Conservation (phyloP, 2,113 vertebrate species). For the Steatornis caripensis region DNA sequence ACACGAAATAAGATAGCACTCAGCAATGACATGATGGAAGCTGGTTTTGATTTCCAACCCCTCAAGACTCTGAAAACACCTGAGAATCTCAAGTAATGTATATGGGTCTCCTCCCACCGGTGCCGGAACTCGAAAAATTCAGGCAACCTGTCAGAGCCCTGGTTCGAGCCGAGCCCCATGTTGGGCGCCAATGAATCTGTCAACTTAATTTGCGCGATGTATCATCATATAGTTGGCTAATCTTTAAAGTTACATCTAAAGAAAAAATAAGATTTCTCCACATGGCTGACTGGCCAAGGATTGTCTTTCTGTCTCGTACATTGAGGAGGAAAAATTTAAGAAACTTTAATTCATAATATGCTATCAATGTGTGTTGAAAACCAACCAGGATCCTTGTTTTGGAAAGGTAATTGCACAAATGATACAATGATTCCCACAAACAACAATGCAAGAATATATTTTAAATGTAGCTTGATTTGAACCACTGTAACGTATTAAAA, state of each 20-base stretch:
- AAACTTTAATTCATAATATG: neutral
- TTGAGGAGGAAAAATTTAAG: neutral
- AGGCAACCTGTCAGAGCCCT: too few relatives aligned
- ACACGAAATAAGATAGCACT: too few relatives aligned
- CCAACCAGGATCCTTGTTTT: neutral
- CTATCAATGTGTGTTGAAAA: neutral
- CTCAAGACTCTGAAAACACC: too few relatives aligned
- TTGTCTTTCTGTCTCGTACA: neutral
- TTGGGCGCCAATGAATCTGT: too few relatives aligned
- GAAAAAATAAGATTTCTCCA: neutral
- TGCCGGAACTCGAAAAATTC: too few relatives aligned
- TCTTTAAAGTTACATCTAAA: conserved; percentile 12
- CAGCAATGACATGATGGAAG: too few relatives aligned
- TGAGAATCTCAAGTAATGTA: too few relatives aligned
- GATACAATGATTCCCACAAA: neutral
- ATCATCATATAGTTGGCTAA: conserved; percentile 21
- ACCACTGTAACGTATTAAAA: neutral
- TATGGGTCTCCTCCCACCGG: too few relatives aligned
- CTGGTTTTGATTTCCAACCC: too few relatives aligned
- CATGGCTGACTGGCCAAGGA: neutral
- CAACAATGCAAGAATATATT: neutral
- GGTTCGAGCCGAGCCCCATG: too few relatives aligned
- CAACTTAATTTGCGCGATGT: conserved; percentile 18
- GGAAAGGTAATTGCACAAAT: neutral
- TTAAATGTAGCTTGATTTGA: neutral